Base-by-base conservation (phyloP, 92 coral and sea anemone species). In the Zoanthus sansibaricus region DNA sequence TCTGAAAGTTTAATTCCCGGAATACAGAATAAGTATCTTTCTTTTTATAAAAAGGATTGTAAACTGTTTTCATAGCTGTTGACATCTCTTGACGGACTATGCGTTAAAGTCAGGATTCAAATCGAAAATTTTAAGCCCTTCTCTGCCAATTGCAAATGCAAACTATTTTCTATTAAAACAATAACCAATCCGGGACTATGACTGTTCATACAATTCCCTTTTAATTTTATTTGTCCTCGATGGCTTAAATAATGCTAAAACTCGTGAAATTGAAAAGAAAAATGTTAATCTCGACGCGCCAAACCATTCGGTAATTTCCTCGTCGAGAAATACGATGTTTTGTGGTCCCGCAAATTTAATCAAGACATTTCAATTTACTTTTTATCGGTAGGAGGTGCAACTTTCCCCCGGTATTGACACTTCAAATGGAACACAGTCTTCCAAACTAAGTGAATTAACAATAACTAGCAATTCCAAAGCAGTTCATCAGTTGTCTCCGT, bases 1-100 rank as follows among this genome's bases (percentile, higher is more conserved):
- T 86, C 86, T 86, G 88, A 90, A 62, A 72, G 77, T 78, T 82
- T 79, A 91, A 82, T 88, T 87, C 94, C 79, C 75, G 52, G 62
- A 69, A 88, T 32, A 25, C 25, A 25, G 25, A 0, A 52, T 51
- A 13, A 56, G 45, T 82, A 87, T 83, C 86, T 72, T 75, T 31
- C 67, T 78, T 2, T 47, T 33, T 59, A 90, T 87, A 84, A 88
- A 70, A 54, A 52, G 86, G 72, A 84, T 83, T 73, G n/a, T 49
- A 44, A 32, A 17, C 52, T 83, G 71, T 48, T 71, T 69, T 71
- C 71, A 12, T 83, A 9, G 78, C 61, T 42, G 78, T 83, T 73
- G 64, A 71, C n/a, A 42, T 66, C 54, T 33, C 46, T 45, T 44
- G 75, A 68, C 18, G 71, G 58, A 52, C 56, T 75, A 20, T 55